Percentiles rank a stretch among this genome's conserved stretches.
These are phyloP conservation scores for Jaculus jaculus DNA, from an alignment of 2,113 vertebrate species.

Conservation along the genomic window DNA sequence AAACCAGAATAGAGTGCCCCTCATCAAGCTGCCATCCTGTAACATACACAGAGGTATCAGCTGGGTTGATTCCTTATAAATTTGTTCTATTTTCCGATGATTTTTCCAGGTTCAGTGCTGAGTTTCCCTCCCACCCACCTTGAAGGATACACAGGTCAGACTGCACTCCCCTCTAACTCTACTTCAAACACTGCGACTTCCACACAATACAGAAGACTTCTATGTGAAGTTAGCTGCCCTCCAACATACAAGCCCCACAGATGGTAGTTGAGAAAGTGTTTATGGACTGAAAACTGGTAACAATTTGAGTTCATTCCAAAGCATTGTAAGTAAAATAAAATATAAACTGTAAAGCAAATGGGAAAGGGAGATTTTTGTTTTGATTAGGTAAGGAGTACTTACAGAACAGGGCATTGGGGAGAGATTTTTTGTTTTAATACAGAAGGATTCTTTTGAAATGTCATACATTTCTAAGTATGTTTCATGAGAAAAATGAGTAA, in stretches of 20 bases:
- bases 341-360: neutral
- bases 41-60: no score
- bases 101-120: neutral
- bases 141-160: neutral
- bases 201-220: no score
- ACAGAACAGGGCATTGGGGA: neutral
- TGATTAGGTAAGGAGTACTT: neutral
- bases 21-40: no score
- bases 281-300: no score
- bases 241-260: rapidly evolving
- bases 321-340: neutral
- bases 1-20: no score
- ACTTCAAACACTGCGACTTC: no score
- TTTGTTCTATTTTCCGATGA: neutral
- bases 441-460: neutral
- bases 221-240: no score
- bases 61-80: no score
- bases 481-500: neutral
- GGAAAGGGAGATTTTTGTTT: neutral
- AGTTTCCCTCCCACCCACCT: neutral
- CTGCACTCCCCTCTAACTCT: rapidly evolving
- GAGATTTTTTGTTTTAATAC: no score
- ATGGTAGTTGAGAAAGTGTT: rapidly evolving
- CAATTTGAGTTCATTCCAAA: neutral
- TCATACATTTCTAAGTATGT: neutral